Conservation (phyloP, 2,888 invertebrate species). For the Hypsopygia costalis region DNA sequence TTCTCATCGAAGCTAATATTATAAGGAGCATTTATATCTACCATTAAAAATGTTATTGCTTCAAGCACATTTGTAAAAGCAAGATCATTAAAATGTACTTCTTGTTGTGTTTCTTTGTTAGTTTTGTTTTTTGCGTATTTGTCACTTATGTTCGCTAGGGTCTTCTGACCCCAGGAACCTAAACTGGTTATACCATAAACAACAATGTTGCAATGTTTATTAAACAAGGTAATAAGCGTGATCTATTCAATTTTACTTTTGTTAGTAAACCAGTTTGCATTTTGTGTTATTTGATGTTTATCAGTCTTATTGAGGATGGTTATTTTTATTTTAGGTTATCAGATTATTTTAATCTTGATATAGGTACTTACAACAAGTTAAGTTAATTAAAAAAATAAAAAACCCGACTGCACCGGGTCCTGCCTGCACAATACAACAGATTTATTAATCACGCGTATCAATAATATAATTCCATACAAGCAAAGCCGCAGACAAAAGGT, state of each 20-base stretch:
- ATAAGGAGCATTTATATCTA: conserved; percentile 47
- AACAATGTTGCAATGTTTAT: conserved; percentile 78
- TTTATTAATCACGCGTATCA: too few species aligned
- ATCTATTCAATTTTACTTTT: conserved; percentile 38
- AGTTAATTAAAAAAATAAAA: too few species aligned
- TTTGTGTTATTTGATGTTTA: conserved; percentile 6
- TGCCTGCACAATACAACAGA: too few species aligned
- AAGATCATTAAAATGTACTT: conserved; percentile 68
- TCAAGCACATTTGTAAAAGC: conserved; percentile 41
- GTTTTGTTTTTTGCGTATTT: conserved; percentile 58
- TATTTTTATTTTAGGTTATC: too few species aligned
- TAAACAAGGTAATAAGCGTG: conserved; percentile 73
- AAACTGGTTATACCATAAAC: conserved; percentile 62
- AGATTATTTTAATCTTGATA: too few species aligned
- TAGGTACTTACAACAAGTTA: too few species aligned
- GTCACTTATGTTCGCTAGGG: conserved; percentile 39
- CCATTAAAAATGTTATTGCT: conserved; percentile 69
- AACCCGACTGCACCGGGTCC: too few species aligned
- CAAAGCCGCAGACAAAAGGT: too few species aligned
- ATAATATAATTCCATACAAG: too few species aligned
- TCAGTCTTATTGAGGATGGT: conserved; percentile 2
- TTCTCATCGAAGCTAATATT: conserved; percentile 59
- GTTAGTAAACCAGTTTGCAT: conserved; percentile 9
- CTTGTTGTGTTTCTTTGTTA: conserved; percentile 54
- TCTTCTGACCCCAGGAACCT: conserved; percentile 25